Evolutionary conservation across 2,797 vertebrate species (phyloP), one percentile per base, ranked within the genome.

Genomic region (Cryptoblepharus egeriae): DNA sequence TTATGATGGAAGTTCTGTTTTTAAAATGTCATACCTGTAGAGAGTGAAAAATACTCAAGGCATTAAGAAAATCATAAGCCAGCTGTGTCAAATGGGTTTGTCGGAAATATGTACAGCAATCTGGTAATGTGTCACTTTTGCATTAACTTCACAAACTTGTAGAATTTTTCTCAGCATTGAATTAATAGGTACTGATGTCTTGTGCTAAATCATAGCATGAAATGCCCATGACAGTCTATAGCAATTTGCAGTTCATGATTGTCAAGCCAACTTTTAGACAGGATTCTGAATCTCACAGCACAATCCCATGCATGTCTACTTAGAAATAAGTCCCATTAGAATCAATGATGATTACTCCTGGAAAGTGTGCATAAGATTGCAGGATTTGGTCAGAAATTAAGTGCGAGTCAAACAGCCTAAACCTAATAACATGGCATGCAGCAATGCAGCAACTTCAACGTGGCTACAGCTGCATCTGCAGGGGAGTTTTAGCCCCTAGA

Each of bases 21-120:
- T 42, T 35, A 75, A 74, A 83, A 84, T 35, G 30, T 68, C 22
- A 81, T 72, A 42, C 10, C 49, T 64, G 2, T n/a, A 11, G 3
- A 80, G 58, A 84, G 79, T 49, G 52, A 81, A 88, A 90, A 82
- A 82, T 49, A 37, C 22, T 82, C 37, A 75, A 5, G 80, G 35
- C 30, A 76, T 85, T 57, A 85, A 79, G 0, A 82, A 78, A 87
- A 86, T 63, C 24, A 67, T 15, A 6, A n/a, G 24, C 7, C 22
- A 85, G 5, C 37, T 26, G 0, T n/a, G 76, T 65, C 26, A 81
- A 81, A 65, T 73, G 39, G 49, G 49, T n/a, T 80, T 77, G 60
- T 73, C 69, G 89, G 16, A 83, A 78, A 0, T 74, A 72, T 11
- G 35, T 60, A 24, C 37, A 79, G 12, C 26, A 82, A 76, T 83